Evolutionary conservation across 2,113 vertebrate species (phyloP).

Genomic region (Notarius lentiginosus): DNA sequence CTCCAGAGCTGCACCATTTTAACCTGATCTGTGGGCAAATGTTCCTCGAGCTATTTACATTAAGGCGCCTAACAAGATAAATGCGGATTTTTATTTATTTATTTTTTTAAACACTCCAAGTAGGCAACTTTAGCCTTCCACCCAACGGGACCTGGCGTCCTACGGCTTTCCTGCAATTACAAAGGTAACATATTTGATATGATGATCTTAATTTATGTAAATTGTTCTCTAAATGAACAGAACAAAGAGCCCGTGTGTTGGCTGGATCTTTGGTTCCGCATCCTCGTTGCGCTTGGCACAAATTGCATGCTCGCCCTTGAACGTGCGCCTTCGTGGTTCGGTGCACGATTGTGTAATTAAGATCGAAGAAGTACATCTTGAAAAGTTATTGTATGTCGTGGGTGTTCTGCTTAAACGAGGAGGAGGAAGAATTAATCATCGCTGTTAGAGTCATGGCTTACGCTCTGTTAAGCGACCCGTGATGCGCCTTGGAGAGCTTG

Average conservation of each 20-base stretch:
- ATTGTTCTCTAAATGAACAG: conserved; percentile 48
- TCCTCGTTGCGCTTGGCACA: conserved; percentile 37
- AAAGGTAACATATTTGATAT: conserved; percentile 44
- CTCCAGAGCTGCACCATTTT: conserved; percentile 16
- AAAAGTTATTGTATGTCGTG: conserved; percentile 26
- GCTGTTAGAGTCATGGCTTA: background rate
- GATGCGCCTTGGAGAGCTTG: background rate
- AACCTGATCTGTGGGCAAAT: conserved; percentile 18
- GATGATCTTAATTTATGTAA: conserved; percentile 44
- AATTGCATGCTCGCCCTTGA: conserved; percentile 32
- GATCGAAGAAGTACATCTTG: conserved; percentile 28
- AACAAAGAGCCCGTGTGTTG: conserved; percentile 36
- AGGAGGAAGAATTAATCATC: conserved; percentile 24
- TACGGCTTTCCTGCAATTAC: conserved; percentile 44
- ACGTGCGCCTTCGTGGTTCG: background rate
- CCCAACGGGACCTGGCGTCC: conserved; percentile 31
- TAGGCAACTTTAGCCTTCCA: conserved; percentile 40
- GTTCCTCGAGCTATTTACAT: conserved; percentile 36
- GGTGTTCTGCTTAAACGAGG: conserved; percentile 9
- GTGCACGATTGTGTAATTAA: conserved; percentile 14
- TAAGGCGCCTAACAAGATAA: conserved; percentile 46
- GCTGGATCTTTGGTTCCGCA: conserved; percentile 39
- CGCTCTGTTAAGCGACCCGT: background rate
- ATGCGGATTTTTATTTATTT: background rate
- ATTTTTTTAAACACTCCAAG: background rate